Evolutionary conservation across 1,140 invertebrate species (phyloP), one percentile per base, ranked within the genome.

Genomic region (Lethrus apterus): DNA sequence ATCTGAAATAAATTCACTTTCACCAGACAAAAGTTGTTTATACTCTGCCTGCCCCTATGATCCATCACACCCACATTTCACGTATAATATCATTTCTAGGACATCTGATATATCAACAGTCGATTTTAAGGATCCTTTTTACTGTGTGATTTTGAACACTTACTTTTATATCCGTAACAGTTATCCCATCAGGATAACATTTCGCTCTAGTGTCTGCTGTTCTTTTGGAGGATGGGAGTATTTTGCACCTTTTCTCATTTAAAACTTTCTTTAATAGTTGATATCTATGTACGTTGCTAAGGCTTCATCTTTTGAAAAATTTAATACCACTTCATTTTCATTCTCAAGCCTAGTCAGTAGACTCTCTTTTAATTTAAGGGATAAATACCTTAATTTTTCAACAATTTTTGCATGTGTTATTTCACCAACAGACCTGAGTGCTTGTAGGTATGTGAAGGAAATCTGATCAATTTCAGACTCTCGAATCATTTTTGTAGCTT

Each of bases 1-100:
- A 32, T 32, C 31, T 32, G 31, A 32, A 32, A 32, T 32, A 11
- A 32, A n/a, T n/a, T n/a, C n/a, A n/a, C n/a, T n/a, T n/a, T n/a
- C 11, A n/a, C n/a, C n/a, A n/a, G n/a, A n/a, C n/a, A n/a, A n/a
- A n/a, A n/a, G n/a, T 32, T 32, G 31, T 32, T 32, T 10, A 32
- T 10, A 32, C 31, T 32, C 9, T 32, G 31, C 11, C 31, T 32
- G 11, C 17, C 11, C 31, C 17, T 11, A 32, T 32, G 31, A 32
- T 32, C 31, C 9, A 32, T 32, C 31, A 15, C 31, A 32, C 11
- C 9, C 31, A 11, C 31, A 32, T 32, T 32, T 32, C 31, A 32
- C 11, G n/a, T 32, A 32, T 13, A 32, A 32, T 32, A 32, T 13
- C n/a, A 32, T 13, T 32, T 32, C n/a, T n/a, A n/a, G n/a, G 31